Evolutionary conservation across 2,888 invertebrate species (phyloP).

Genomic region (Drosophila eohydei): DNA sequence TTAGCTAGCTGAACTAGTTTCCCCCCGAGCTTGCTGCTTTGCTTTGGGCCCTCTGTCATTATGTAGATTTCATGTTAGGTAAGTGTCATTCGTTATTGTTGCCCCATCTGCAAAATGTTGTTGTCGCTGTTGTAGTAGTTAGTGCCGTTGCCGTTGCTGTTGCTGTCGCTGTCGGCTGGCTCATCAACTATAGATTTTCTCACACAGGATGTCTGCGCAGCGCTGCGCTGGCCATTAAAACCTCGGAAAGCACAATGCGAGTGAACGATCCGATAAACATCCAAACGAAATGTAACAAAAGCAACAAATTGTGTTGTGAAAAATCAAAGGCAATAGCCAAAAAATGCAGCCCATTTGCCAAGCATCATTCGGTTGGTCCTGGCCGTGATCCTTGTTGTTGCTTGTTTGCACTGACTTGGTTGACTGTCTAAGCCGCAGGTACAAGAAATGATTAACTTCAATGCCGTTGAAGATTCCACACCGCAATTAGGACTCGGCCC

Average conservation of each 20-base stretch:
- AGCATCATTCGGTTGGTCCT: conserved; percentile 11
- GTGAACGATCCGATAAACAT: conserved; percentile 64
- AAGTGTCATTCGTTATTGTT: conserved; percentile 39
- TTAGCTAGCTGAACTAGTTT: conserved; percentile 76
- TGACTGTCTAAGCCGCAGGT: conserved; percentile 78
- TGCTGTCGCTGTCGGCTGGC: conserved; percentile 31
- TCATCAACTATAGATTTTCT: conserved; percentile 69
- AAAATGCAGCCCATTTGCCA: conserved; percentile 63
- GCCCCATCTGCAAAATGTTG: conserved; percentile 14
- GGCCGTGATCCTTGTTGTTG: neutral
- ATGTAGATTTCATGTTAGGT: conserved; percentile 65
- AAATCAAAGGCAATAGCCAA: conserved; percentile 56
- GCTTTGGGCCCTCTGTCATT: conserved; percentile 53
- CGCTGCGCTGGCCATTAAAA: conserved; percentile 60
- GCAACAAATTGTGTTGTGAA: conserved; percentile 70
- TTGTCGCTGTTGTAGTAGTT: conserved; percentile 32
- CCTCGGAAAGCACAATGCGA: conserved; percentile 69
- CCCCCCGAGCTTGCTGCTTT: conserved; percentile 5
- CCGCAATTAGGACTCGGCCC: conserved; percentile 76
- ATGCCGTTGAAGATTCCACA: conserved; percentile 62
- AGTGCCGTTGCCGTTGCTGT: conserved; percentile 11
- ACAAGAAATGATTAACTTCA: conserved; percentile 74
- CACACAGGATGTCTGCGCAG: conserved; percentile 68
- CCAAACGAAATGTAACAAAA: conserved; percentile 66
- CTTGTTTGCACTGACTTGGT: conserved; percentile 61